phyloP scores from a whole-genome alignment of 2,888 invertebrate species.

The Vanessa cardui region DNA sequence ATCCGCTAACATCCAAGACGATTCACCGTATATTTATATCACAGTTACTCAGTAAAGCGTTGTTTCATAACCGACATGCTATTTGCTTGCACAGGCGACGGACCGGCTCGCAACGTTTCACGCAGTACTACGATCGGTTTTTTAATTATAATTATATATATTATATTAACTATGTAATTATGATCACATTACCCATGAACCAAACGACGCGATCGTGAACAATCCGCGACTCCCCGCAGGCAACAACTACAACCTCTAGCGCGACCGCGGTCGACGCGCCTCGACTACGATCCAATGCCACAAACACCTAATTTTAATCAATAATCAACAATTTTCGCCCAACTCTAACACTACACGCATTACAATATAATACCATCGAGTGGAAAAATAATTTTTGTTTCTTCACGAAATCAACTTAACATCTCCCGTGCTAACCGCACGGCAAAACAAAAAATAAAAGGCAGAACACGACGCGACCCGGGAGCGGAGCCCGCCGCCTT shows the following conservation, averaged over 20 bases:
- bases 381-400: slow-evolving; percentile 82
- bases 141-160: slow-evolving; percentile 53
- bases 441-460: slow-evolving; percentile 73
- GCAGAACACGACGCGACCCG: slow-evolving; percentile 54
- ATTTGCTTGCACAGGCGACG: slow-evolving; percentile 17
- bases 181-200: slow-evolving; percentile 80
- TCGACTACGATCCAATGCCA: slow-evolving; percentile 73
- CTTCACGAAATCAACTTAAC: slow-evolving; percentile 75
- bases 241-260: slow-evolving; percentile 67
- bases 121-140: slow-evolving; percentile 38
- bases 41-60: slow-evolving; percentile 44
- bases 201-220: slow-evolving; percentile 73
- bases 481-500: slow-evolving; percentile 42
- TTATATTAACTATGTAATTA: slow-evolving; percentile 77
- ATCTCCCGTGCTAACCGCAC: slow-evolving; percentile 66
- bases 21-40: slow-evolving; percentile 62
- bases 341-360: slow-evolving; percentile 79
- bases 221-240: slow-evolving; percentile 61
- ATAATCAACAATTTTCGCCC: slow-evolving; percentile 83
- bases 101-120: slow-evolving; percentile 29
- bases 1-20: slow-evolving; percentile 51
- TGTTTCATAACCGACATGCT: slow-evolving; percentile 29
- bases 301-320: slow-evolving; percentile 81
- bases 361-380: slow-evolving; percentile 74
- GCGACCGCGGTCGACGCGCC: slow-evolving; percentile 45